phyloP scores from a whole-genome alignment of 1,140 invertebrate species.

The Cryptotermes secundus region DNA sequence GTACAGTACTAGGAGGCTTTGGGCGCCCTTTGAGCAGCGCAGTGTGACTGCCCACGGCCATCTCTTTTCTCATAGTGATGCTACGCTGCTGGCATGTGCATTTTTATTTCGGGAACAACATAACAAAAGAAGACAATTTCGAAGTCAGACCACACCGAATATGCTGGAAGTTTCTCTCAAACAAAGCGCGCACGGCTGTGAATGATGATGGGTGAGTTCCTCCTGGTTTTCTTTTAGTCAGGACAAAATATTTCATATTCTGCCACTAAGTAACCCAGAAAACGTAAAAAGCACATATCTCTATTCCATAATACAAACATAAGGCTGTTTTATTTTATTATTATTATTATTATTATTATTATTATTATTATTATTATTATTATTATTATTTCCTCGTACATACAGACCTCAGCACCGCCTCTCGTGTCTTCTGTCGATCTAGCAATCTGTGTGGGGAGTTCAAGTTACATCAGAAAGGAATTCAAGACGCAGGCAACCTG shows the following conservation, averaged over 20 bases:
- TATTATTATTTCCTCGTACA: background rate
- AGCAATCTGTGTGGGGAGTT: background rate
- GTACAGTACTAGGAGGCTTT: background rate
- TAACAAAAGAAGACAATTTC: background rate
- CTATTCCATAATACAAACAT: background rate
- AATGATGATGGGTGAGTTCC: background rate
- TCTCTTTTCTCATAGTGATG: background rate
- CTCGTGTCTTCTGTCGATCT: background rate
- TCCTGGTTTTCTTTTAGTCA: background rate
- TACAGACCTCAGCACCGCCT: background rate
- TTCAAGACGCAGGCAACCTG: background rate
- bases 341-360: too few species aligned
- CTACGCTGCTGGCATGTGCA: background rate
- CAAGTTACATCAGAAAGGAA: background rate
- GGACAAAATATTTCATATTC: background rate
- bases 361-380: too few species aligned
- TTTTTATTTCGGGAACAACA: constrained; percentile 8
- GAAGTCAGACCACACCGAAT: background rate
- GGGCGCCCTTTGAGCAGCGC: background rate
- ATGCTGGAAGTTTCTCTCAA: background rate
- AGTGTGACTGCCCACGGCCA: background rate
- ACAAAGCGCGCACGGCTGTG: background rate
- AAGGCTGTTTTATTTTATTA: background rate
- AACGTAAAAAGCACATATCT: background rate
- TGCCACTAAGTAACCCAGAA: background rate